Evolutionary conservation across 2,797 vertebrate genomes (phyloP).

Genomic region (Artibeus jamaicensis): DNA sequence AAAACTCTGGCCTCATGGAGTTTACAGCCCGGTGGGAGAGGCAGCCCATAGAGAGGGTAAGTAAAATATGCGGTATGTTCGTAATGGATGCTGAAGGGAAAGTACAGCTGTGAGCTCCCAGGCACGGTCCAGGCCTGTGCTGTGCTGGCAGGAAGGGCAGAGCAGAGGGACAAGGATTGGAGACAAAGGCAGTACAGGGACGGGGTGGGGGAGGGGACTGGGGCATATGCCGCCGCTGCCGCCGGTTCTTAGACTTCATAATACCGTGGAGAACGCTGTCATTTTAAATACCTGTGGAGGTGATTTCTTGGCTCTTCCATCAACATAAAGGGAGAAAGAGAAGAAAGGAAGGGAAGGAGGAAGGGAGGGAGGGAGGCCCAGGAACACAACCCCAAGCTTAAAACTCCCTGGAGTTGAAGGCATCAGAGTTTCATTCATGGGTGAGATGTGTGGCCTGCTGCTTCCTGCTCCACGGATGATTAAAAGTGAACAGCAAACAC

Average conservation of each 20-base stretch:
- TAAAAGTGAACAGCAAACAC: not conserved
- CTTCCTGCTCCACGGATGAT: not conserved
- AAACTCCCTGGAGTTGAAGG: not conserved
- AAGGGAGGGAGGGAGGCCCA: not conserved
- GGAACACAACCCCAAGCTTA: not conserved
- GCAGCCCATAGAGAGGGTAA: not conserved
- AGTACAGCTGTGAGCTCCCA: not conserved
- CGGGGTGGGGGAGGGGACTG: fast-evolving
- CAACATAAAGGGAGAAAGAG: not conserved
- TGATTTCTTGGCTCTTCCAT: not conserved
- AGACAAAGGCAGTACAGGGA: no score
- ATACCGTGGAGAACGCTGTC: not conserved
- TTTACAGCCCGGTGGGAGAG: not conserved
- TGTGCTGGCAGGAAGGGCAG: fast-evolving
- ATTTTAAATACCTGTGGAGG: not conserved
- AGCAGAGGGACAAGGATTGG: fast-evolving
- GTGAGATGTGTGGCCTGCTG: not conserved
- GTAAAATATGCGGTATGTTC: not conserved
- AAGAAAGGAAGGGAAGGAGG: no score
- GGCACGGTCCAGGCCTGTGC: not conserved
- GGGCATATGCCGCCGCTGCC: fast-evolving
- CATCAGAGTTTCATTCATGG: not conserved
- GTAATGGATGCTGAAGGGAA: not conserved
- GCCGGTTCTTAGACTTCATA: not conserved
- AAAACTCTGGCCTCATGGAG: not conserved